Evolutionary conservation across 2,113 vertebrate species (phyloP).

Genomic region (Columba livia): DNA sequence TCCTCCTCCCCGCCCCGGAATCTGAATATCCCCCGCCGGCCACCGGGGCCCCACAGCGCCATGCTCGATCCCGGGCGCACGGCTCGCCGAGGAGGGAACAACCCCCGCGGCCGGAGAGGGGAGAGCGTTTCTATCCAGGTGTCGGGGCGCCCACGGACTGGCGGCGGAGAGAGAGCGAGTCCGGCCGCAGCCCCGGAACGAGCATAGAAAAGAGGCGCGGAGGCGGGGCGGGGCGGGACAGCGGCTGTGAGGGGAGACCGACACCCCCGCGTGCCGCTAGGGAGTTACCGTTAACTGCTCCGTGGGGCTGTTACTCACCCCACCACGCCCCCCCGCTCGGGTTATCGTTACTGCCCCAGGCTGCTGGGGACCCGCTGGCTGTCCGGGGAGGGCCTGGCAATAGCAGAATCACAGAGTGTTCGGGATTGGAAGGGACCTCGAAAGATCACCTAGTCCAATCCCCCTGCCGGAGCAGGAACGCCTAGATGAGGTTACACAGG

Average conservation of each 20-base stretch:
- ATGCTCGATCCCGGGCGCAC: background rate
- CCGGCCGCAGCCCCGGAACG: background rate
- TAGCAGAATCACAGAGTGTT: no score
- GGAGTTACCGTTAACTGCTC: background rate
- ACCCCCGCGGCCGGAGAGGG: no score
- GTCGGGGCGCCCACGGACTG: background rate
- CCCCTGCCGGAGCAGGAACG: no score
- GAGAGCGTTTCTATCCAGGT: background rate
- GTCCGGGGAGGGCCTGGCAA: background rate
- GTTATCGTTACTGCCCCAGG: no score
- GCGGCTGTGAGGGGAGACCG: accelerated
- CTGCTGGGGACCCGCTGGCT: no score
- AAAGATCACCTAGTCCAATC: no score
- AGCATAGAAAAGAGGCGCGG: background rate
- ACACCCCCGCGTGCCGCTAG: no score
- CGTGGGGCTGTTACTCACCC: accelerated
- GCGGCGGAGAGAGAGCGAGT: accelerated
- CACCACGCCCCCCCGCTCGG: no score
- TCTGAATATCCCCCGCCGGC: background rate
- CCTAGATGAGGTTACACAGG: no score
- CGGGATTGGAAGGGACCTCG: no score
- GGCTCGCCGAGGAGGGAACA: background rate
- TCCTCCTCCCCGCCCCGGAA: slow-evolving; percentile 45
- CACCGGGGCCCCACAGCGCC: background rate
- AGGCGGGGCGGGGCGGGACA: no score